A percentile compares a stretch with the other conserved stretches of the same genome.
These are phyloP conservation scores for Actinernus sp. DNA, from an alignment of 92 coral and sea anemone species.

Conservation along the genomic window DNA sequence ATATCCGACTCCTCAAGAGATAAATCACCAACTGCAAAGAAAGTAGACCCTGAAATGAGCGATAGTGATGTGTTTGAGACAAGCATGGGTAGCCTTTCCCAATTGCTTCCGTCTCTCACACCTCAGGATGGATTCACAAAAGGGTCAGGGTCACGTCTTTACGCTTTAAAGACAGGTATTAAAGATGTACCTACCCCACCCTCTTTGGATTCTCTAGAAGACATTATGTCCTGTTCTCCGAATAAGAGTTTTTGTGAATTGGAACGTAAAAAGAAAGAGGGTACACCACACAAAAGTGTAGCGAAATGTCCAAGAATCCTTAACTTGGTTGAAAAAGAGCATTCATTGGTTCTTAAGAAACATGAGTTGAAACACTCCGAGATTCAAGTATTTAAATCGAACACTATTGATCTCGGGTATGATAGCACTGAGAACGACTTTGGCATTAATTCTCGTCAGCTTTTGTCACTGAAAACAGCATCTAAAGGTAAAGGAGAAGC, in stretches of 20 bases:
- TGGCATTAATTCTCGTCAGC: no score
- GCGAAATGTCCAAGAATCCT: slow-evolving; percentile 4
- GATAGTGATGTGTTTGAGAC: not conserved
- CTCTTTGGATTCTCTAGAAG: slow-evolving; percentile 65
- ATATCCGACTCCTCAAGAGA: not conserved
- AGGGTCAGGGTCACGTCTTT: not conserved
- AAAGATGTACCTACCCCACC: slow-evolving; percentile 79
- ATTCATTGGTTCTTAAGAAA: no score
- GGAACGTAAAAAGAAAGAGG: not conserved
- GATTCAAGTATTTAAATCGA: no score
- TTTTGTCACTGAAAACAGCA: no score
- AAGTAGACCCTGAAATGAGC: not conserved
- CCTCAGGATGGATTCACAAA: slow-evolving; percentile 1
- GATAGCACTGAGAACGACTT: no score
- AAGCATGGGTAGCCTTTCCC: slow-evolving; percentile 6
- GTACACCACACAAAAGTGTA: not conserved
- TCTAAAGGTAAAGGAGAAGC: no score
- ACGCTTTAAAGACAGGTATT: not conserved
- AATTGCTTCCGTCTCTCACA: slow-evolving; percentile 21
- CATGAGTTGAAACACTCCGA: no score
- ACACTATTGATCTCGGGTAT: no score
- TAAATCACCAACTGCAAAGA: not conserved
- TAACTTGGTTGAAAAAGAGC: slow-evolving; percentile 1
- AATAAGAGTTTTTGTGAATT: slow-evolving; percentile 4
- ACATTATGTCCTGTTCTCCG: slow-evolving; percentile 40